Evolutionary conservation across 53 echinoderm and acorn worm species (phyloP).

Genomic region (Arbacia lixula): DNA sequence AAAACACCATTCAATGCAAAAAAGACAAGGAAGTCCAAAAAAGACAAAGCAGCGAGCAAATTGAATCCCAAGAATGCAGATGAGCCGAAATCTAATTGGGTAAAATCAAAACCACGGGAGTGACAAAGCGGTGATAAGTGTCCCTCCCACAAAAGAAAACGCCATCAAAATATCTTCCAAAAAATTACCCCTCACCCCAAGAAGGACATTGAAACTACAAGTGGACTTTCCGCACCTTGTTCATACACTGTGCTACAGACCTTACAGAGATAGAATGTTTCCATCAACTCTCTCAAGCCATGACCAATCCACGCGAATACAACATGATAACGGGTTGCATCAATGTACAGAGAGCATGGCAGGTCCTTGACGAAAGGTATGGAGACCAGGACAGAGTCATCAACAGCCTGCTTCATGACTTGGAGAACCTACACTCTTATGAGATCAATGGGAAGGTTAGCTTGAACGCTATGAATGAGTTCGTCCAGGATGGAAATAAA

Average conservation of each 20-base stretch:
- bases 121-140: too few species aligned
- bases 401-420: slow-evolving; percentile 73
- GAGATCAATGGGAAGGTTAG: slow-evolving; percentile 67
- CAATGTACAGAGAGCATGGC: slow-evolving; percentile 66
- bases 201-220: too few species aligned
- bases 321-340: slow-evolving; percentile 76
- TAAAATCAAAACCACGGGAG: too few species aligned
- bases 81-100: too few species aligned
- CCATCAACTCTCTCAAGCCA: slow-evolving; percentile 77
- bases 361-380: slow-evolving; percentile 76
- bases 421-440: slow-evolving; percentile 70
- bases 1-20: too few species aligned
- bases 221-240: slow-evolving; percentile 57
- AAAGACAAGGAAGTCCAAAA: too few species aligned
- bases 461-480: slow-evolving; percentile 68
- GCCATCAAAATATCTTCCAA: too few species aligned
- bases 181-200: too few species aligned
- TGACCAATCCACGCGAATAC: slow-evolving; percentile 60
- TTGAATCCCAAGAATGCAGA: too few species aligned
- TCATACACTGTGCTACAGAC: slow-evolving; percentile 58
- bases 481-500: too few species aligned
- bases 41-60: too few species aligned
- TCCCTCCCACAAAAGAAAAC: too few species aligned
- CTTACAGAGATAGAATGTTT: slow-evolving; percentile 80
- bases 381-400: slow-evolving; percentile 74